Evolutionary conservation across 2,888 invertebrate genomes (phyloP), one percentile per base, ranked within the genome.

Genomic region (Pyrrhia umbra): DNA sequence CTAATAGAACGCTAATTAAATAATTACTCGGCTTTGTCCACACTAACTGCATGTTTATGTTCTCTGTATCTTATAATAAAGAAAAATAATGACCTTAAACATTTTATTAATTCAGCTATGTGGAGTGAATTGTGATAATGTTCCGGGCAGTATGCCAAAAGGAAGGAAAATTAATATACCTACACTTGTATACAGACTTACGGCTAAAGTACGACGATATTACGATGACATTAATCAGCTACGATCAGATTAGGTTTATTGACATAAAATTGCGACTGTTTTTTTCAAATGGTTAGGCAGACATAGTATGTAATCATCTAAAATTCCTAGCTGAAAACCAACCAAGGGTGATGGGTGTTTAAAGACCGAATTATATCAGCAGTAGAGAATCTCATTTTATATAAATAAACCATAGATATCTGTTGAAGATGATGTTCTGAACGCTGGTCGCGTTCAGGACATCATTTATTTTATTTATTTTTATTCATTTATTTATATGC

Each of bases 141-240:
- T 65, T 54, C 40, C 50, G 37, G 78, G 78, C 78, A 62, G 18
- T 40, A 56, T 58, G 75, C 75, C 75, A 77, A 60, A 62, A 77
- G 42, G 60, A 62, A 40, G 46, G 47, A 52, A 73, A 67, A 68
- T 54, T 57, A 60, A 60, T 63, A 64, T 71, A 77, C 67, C 46
- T 43, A 67, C 58, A 61, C 49, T 70, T 43, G 47, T 43, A 67
- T 58, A 64, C 49, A 70, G 47, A 45, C 63, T 62, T 72, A 46
- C 43, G n/a, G 6, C 23, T 68, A 37, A 56, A 74, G 39, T 52
- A 52, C 18, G 55, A 47, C 59, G 21, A 47, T 47, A 75, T 68
- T 68, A 71, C 56, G 25, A 60, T 59, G 52, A 40, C 60, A 56
- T 71, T 71, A 49, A 56, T 61, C 70, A 75, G 57, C 45, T 50